phyloP scores from a whole-genome alignment of 2,797 vertebrate species.

The Lithobates sylvaticus region DNA sequence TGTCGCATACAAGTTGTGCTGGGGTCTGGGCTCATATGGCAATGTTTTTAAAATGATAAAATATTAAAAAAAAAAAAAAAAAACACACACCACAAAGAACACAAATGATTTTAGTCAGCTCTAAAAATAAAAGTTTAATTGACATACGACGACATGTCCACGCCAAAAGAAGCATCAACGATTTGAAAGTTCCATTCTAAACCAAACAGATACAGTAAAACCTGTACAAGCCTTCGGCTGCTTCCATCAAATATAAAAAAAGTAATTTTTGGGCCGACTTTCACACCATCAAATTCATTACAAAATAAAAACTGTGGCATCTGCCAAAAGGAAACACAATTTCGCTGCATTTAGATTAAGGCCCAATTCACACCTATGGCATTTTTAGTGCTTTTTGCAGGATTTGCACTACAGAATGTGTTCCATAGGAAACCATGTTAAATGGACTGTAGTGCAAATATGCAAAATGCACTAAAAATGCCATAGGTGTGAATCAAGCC shows the following conservation, averaged over 20 bases:
- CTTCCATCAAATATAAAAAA: conserved; percentile 6
- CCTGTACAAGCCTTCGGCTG: conserved; percentile 38
- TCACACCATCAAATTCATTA: not conserved
- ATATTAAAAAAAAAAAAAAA: no score
- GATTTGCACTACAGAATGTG: no score
- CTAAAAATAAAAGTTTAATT: conserved; percentile 1
- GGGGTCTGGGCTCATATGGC: no score
- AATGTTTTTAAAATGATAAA: no score
- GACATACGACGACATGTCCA: not conserved
- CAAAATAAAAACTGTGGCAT: conserved; percentile 21
- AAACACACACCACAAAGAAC: no score
- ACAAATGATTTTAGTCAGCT: not conserved
- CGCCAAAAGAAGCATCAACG: not conserved
- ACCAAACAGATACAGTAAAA: conserved; percentile 54
- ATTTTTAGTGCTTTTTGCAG: no score
- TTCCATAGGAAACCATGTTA: no score
- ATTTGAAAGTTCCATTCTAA: conserved; percentile 6
- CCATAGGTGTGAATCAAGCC: no score
- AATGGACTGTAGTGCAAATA: no score
- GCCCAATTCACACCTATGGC: no score
- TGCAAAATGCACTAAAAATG: no score
- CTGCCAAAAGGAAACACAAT: conserved; percentile 9
- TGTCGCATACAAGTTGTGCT: no score
- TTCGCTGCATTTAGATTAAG: not conserved
- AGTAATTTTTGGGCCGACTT: not conserved